Base-by-base conservation (phyloP, 2,797 vertebrate species). In the Anomalospiza imberbis region DNA sequence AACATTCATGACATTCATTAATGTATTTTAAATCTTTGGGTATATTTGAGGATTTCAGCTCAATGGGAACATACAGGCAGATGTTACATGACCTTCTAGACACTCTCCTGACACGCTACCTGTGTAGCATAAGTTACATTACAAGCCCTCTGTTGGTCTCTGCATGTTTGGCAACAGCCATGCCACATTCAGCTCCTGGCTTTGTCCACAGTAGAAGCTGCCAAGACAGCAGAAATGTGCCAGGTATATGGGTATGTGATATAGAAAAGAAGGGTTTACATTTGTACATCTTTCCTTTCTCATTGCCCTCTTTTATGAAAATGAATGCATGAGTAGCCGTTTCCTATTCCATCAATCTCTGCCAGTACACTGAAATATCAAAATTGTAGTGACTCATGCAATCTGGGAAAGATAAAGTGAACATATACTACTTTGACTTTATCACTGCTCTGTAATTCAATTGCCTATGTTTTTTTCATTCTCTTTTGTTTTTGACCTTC, bases 361-460 rank as follows among this genome's bases (percentile, higher is more conserved):
- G 63, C 81, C 85, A 91, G 48, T 12, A 91, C 77, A 81, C 34
- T 62, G 51, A 87, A 58, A 48, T 90, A 94, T 96, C 85, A 95
- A 91, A 92, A 96, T 50, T 73, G 28, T 82, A 95, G 93, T 94
- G 85, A 92, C 54, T 95, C 91, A 65, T 77, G 58, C 66, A 89
- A 80, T 67, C 75, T 67, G 40, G 44, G 54, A 93, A 92, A 94
- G 92, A 95, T 94, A 96, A 86, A 61, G 61, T 60, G 50, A 89
- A 68, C 66, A 74, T 60, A 68, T 26, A 87, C 74, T 72, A 63
- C 81, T 88, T 80, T 76, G 84, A 77, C 88, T 93, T 95, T 96
- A 95, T 96, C 88, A 42, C 22, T 83, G 14, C 47, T 90, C 85
- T 83, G 42, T 94, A 95, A 96, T 96, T 96, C 74, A 68, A 71